These are phyloP conservation scores for Eupithecia vulgata DNA, from an alignment of 2,888 invertebrate genomes.

Conservation along the genomic window DNA sequence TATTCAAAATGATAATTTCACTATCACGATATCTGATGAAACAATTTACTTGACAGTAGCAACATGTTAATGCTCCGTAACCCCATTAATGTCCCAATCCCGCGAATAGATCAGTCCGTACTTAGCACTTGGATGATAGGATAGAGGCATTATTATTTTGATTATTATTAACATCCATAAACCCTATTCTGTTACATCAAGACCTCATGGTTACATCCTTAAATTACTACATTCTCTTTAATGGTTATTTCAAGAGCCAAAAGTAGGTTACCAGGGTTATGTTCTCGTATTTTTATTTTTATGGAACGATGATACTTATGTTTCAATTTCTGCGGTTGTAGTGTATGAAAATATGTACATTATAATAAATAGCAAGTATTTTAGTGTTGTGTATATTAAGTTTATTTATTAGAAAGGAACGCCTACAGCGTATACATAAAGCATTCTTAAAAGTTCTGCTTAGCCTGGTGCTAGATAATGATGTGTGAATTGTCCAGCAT, in stretches of 20 bases:
- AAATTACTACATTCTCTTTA: neutral
- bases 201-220: neutral
- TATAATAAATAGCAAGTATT: no score
- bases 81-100: slow-evolving; percentile 8
- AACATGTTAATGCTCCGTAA: neutral
- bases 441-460: no score
- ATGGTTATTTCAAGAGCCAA: neutral
- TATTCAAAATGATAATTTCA: neutral
- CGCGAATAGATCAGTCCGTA: slow-evolving; percentile 11
- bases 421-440: no score
- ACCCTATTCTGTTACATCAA: neutral
- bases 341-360: neutral
- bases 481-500: no score
- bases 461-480: no score
- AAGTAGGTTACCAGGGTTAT: neutral
- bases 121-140: slow-evolving; percentile 15
- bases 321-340: neutral
- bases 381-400: no score
- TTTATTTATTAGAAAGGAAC: no score
- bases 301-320: neutral
- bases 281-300: neutral
- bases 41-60: neutral
- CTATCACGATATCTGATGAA: neutral
- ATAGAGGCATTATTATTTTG: slow-evolving; percentile 12
- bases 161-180: slow-evolving; percentile 13